Evolutionary conservation across 1,140 invertebrate genomes (phyloP).

Genomic region (Eciton burchellii): DNA sequence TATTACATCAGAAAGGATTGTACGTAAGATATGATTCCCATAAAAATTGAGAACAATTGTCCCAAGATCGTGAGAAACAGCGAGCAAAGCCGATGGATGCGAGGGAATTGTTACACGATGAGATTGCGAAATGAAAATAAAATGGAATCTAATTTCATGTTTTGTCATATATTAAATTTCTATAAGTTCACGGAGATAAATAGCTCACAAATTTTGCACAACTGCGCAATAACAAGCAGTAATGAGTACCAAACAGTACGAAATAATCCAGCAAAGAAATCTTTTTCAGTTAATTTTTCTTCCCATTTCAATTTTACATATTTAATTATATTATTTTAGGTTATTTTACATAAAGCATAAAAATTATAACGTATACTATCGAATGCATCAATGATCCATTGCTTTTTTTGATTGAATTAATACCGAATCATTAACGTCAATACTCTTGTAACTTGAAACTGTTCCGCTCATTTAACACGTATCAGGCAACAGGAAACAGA

Average conservation of each 20-base stretch:
- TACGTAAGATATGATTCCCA: conserved; percentile 42
- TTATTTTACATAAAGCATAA: neutral
- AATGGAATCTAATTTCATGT: conserved; percentile 9
- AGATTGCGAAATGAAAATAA: neutral
- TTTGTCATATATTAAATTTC: neutral
- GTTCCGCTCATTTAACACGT: neutral
- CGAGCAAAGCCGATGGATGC: conserved; percentile 50
- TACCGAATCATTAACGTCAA: neutral
- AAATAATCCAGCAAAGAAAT: neutral
- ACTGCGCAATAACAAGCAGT: neutral
- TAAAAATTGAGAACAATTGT: neutral
- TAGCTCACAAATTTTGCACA: neutral
- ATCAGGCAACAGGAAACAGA: neutral
- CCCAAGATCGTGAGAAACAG: conserved; percentile 65
- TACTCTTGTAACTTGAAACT: neutral
- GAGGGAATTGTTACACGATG: conserved; percentile 32
- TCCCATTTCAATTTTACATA: neutral
- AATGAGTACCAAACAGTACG: no score
- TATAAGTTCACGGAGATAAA: neutral
- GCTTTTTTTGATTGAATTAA: neutral
- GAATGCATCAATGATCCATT: neutral
- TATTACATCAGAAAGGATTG: conserved; percentile 59
- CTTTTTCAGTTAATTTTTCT: neutral
- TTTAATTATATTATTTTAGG: neutral
- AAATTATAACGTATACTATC: neutral